These are phyloP conservation scores for Xylophagus ater DNA, from an alignment of 2,888 invertebrate genomes.

Conservation along the genomic window DNA sequence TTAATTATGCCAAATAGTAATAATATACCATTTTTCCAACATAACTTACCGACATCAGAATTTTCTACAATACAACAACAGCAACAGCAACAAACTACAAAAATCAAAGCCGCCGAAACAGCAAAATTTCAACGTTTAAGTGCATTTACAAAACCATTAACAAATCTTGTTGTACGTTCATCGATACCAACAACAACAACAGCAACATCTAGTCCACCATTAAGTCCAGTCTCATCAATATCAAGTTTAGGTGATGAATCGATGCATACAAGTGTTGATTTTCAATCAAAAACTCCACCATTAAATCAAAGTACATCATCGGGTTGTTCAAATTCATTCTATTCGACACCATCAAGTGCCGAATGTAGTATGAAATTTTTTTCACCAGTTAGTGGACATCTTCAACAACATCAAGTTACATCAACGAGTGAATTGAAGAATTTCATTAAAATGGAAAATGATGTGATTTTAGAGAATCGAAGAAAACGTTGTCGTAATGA, in stretches of 20 bases:
- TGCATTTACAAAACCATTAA: conserved; percentile 40
- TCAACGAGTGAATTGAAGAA: conserved; percentile 43
- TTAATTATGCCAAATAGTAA: conserved; percentile 50
- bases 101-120: conserved; percentile 24
- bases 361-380: conserved; percentile 45
- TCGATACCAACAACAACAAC: conserved; percentile 15
- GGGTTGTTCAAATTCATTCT: conserved; percentile 37
- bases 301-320: conserved; percentile 32
- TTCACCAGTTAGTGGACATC: conserved; percentile 34
- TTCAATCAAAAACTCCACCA: conserved; percentile 45
- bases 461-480: conserved; percentile 24
- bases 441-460: conserved; percentile 30
- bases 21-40: conserved; percentile 40
- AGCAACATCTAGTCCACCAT: conserved; percentile 48
- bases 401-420: conserved; percentile 43
- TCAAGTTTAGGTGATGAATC: conserved; percentile 52
- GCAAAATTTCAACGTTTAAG: conserved; percentile 32
- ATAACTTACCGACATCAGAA: conserved; percentile 15
- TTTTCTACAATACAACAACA: conserved; percentile 27
- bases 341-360: conserved; percentile 50
- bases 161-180: neutral
- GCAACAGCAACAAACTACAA: conserved; percentile 4
- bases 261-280: conserved; percentile 41
- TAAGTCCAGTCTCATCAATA: conserved; percentile 60
- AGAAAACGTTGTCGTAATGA: conserved; percentile 24